Evolutionary conservation across 2,888 invertebrate genomes (phyloP).

Genomic region (Cremastinae sp.): DNA sequence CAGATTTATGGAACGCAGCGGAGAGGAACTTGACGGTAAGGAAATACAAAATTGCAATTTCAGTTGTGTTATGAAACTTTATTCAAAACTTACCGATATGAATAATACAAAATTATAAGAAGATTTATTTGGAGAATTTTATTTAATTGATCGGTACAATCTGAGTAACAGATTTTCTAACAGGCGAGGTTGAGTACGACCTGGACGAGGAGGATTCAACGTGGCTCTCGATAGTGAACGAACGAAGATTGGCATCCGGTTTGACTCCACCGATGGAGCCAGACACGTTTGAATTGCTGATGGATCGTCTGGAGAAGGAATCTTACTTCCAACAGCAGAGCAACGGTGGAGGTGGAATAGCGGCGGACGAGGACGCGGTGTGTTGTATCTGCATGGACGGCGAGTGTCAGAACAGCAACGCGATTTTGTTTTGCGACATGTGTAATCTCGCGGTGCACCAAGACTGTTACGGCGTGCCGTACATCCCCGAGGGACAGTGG

Average conservation of each 20-base stretch:
- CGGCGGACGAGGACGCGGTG: slow-evolving; percentile 98
- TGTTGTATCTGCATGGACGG: slow-evolving; percentile 99
- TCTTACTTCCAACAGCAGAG: slow-evolving; percentile 94
- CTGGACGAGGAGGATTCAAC: slow-evolving; percentile 98
- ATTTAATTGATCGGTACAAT: slow-evolving; percentile 1
- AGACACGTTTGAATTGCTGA: slow-evolving; percentile 95
- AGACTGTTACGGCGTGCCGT: slow-evolving; percentile 98
- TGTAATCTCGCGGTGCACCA: slow-evolving; percentile 99
- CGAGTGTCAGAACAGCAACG: slow-evolving; percentile 99
- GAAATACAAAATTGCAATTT: no score
- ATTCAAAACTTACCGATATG: no score
- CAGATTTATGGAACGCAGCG: slow-evolving; percentile 95
- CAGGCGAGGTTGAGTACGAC: slow-evolving; percentile 91
- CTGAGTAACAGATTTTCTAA: neutral
- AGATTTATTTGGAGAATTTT: slow-evolving; percentile 10
- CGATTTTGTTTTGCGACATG: slow-evolving; percentile 99
- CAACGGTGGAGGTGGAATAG: slow-evolving; percentile 85
- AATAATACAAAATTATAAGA: no score
- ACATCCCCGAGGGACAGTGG: slow-evolving; percentile 99
- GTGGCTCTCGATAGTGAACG: slow-evolving; percentile 95
- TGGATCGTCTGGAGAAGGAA: slow-evolving; percentile 99
- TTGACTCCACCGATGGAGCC: slow-evolving; percentile 88
- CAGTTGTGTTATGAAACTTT: no score
- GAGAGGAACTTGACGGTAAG: slow-evolving; percentile 96
- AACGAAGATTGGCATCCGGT: slow-evolving; percentile 87